These are phyloP conservation scores for Illadopsis cleaveri DNA, from an alignment of 2,113 vertebrate genomes.

Conservation along the genomic window DNA sequence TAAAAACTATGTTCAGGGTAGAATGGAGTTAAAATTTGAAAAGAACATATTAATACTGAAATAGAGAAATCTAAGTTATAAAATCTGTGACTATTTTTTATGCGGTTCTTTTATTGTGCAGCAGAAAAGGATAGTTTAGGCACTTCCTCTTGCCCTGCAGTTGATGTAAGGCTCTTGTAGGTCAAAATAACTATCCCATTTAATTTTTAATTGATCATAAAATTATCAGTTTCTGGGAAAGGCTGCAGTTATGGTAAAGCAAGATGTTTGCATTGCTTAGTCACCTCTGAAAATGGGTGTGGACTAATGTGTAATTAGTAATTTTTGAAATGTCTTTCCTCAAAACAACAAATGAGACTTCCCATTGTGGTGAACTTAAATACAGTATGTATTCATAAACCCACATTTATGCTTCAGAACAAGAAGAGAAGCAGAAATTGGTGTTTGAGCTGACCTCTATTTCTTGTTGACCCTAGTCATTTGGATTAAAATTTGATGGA, in stretches of 20 bases:
- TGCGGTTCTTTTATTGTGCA: not conserved
- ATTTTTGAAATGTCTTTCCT: constrained; percentile 52
- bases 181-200: not conserved
- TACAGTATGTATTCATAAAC: constrained; percentile 13
- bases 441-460: not conserved
- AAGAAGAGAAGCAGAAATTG: not conserved
- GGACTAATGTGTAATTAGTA: constrained; percentile 57
- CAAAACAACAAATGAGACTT: constrained; percentile 17
- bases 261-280: constrained; percentile 27
- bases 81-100: not conserved
- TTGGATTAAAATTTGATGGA: constrained; percentile 5
- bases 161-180: not conserved
- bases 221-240: constrained; percentile 39
- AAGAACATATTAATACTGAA: not conserved
- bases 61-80: not conserved
- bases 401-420: constrained; percentile 19
- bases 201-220: constrained; percentile 39
- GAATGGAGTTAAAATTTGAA: not conserved
- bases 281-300: constrained; percentile 50
- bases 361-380: constrained; percentile 41
- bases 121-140: not conserved
- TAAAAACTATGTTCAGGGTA: not conserved
- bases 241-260: constrained; percentile 28
- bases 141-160: not conserved
- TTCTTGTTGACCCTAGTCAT: not conserved